Percentiles rank a stretch among this genome's conserved stretches.
phyloP scores from a whole-genome alignment of 2,888 invertebrate genomes.

The Aradus depressus region DNA sequence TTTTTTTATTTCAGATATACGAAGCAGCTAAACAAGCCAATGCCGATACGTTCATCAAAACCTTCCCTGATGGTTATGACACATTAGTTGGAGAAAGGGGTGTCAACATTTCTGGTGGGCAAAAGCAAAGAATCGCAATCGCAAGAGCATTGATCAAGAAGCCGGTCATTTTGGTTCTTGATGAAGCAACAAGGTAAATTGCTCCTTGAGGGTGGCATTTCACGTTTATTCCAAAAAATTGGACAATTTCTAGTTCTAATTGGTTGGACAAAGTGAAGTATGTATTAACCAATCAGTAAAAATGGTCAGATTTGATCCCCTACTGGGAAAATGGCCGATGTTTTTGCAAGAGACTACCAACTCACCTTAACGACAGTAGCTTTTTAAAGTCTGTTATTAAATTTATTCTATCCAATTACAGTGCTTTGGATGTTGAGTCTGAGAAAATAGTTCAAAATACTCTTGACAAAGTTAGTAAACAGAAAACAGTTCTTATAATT shows the following conservation, averaged over 20 bases:
- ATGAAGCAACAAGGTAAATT: slow-evolving; percentile 82
- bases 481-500: slow-evolving; percentile 86
- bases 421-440: slow-evolving; percentile 85
- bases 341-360: too few species aligned
- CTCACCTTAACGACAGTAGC: too few species aligned
- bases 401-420: slow-evolving; percentile 36
- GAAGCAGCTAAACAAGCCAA: slow-evolving; percentile 78
- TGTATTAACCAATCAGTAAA: too few species aligned
- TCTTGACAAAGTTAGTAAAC: slow-evolving; percentile 67
- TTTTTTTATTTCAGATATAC: slow-evolving; percentile 28
- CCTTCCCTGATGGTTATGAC: slow-evolving; percentile 72
- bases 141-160: slow-evolving; percentile 86
- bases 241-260: too few species aligned
- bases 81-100: slow-evolving; percentile 86
- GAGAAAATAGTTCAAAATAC: slow-evolving; percentile 85
- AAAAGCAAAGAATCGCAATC: slow-evolving; percentile 89
- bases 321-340: too few species aligned
- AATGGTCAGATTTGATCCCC: too few species aligned
- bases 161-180: slow-evolving; percentile 75
- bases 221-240: too few species aligned
- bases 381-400: too few species aligned
- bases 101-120: slow-evolving; percentile 85
- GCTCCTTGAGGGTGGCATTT: too few species aligned
- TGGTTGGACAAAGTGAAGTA: too few species aligned
- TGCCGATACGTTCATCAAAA: slow-evolving; percentile 76